Evolutionary conservation across 2,113 vertebrate genomes (phyloP), one percentile per base, ranked within the genome.

Genomic region (Coregonus clupeaformis): DNA sequence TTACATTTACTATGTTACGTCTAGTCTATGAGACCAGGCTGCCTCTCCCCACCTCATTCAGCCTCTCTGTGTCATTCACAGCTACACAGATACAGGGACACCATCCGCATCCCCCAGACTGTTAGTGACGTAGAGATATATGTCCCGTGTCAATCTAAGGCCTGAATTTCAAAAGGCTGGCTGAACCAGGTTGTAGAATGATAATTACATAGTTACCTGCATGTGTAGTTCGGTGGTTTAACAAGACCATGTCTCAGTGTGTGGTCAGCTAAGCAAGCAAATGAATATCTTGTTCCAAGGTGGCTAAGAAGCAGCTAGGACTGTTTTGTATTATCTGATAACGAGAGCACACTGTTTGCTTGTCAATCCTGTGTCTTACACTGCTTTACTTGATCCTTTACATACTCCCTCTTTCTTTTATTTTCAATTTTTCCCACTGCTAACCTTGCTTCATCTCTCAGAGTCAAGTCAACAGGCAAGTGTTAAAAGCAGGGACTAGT

Each of bases 401-500:
- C 16, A 9, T 57, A 14, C 49, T 73, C 32, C 22, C 59, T 16
- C 65, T 42, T 6, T 42, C 32, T 12, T 27, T 49, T 59, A 59
- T 20, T 49, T 16, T 25, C 55, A 1, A 42, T 42, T 42, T 20
- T 13, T 29, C 68, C n/a, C 70, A 1, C 18, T 18, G n/a, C 65
- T 76, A 57, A 73, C 81, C 80, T 68, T 49, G 64, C 65, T 71
- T 85, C 72, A 78, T 82, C 77, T 77, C 74, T 75, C 72, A 84
- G 71, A 84, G 75, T 79, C 68, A 80, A 85, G 77, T 71, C 72
- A 77, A 74, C 79, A 84, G 30, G 72, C 71, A 2, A 81, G 69
- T 71, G 75, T 85, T 89, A 84, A 88, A 84, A 80, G 85, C 82
- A 86, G 63, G 59, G 76, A 83, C 30, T 71, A 74, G 57, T 49